These are phyloP conservation scores for Leucoraja ocellata DNA, from an alignment of 2,797 vertebrate species.

Conservation along the genomic window DNA sequence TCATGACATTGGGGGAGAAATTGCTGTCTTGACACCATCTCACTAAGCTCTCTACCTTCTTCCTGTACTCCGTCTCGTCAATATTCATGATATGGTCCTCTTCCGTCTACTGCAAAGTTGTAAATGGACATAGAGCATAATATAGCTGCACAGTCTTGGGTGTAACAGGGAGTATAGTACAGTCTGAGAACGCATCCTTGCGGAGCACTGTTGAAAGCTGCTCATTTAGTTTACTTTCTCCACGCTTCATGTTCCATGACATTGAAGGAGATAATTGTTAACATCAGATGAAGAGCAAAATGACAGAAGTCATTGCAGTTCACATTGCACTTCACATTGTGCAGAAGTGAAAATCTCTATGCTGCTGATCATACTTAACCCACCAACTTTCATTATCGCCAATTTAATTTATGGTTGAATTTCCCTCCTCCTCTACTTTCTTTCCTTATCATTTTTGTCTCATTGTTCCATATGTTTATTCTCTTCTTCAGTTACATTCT, in stretches of 20 bases:
- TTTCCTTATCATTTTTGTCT: not conserved
- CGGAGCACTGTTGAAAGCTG: not conserved
- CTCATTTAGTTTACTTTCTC: not conserved
- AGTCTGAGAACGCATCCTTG: too few species aligned
- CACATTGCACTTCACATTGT: not conserved
- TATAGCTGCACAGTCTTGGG: too few species aligned
- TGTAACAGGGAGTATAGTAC: too few species aligned
- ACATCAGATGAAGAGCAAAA: not conserved
- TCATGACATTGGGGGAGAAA: too few species aligned
- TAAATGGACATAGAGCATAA: too few species aligned
- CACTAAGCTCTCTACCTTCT: too few species aligned
- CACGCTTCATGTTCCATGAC: not conserved
- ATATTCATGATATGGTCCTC: too few species aligned
- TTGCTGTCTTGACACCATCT: too few species aligned
- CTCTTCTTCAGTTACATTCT: too few species aligned
- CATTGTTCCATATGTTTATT: not conserved
- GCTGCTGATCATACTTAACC: not conserved
- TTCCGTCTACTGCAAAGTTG: too few species aligned
- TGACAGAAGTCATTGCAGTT: not conserved
- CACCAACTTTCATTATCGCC: not conserved
- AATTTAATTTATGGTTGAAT: not conserved
- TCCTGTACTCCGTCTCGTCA: too few species aligned
- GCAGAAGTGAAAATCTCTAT: not conserved
- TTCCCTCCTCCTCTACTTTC: not conserved
- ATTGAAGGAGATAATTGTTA: not conserved